phyloP scores from a whole-genome alignment of 1,140 invertebrate genomes.

The Stratiolaelaps scimitus region DNA sequence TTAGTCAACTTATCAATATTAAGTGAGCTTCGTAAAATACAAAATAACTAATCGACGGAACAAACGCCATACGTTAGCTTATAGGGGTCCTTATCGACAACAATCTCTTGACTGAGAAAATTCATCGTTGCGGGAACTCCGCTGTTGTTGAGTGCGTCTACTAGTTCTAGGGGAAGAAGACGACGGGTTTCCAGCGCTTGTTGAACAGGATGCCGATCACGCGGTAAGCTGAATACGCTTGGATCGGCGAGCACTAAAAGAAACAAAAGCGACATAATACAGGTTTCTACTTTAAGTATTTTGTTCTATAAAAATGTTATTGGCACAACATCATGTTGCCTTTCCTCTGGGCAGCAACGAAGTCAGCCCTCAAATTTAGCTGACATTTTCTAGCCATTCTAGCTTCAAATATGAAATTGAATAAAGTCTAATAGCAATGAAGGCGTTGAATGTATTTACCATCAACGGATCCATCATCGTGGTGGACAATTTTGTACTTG shows the following conservation, averaged over 20 bases:
- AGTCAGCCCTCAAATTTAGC: too few species aligned
- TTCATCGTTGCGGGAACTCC: conserved; percentile 4
- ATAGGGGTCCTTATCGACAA: neutral
- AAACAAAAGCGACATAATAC: neutral
- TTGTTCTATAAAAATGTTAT: too few species aligned
- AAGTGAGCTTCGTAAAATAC: too few species aligned
- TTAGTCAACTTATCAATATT: too few species aligned
- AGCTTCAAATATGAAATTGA: too few species aligned
- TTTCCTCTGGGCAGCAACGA: too few species aligned
- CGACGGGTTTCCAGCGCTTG: neutral
- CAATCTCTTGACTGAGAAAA: neutral
- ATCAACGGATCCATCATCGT: neutral
- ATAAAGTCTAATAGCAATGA: too few species aligned
- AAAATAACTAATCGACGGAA: too few species aligned
- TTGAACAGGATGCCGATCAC: neutral
- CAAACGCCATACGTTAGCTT: neutral
- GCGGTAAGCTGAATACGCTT: neutral
- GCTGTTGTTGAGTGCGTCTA: neutral
- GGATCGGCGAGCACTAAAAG: neutral
- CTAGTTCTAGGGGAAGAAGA: neutral
- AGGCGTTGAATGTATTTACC: neutral
- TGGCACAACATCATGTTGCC: too few species aligned
- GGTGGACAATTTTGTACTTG: conserved; percentile 1
- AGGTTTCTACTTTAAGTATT: too few species aligned
- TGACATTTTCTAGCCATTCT: too few species aligned